These are phyloP conservation scores for Acipenser oxyrinchus DNA, from an alignment of 2,797 vertebrate genomes.

Conservation along the genomic window DNA sequence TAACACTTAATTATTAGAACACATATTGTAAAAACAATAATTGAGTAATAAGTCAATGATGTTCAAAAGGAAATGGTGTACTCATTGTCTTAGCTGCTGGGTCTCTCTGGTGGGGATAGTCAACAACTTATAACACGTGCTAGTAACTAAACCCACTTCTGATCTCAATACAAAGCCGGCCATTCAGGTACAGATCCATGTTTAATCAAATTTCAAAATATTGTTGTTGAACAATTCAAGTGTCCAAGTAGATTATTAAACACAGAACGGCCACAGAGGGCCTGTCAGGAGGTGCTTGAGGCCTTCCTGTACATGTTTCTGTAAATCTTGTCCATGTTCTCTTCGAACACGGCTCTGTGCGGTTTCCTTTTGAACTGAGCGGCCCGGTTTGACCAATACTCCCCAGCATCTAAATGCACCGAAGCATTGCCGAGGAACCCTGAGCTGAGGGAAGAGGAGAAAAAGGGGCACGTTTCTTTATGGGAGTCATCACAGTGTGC, in stretches of 20 bases:
- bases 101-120: no score
- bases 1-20: no score
- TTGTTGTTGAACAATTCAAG: neutral
- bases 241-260: neutral
- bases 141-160: neutral
- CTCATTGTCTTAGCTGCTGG: no score
- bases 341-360: constrained; percentile 67
- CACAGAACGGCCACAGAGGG: neutral
- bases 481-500: no score
- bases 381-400: constrained; percentile 51
- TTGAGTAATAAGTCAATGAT: no score
- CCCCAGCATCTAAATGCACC: constrained; percentile 47
- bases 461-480: neutral
- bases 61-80: no score
- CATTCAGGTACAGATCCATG: neutral
- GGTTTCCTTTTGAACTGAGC: constrained; percentile 55
- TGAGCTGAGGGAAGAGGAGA: constrained; percentile 37
- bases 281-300: constrained; percentile 28
- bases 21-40: no score
- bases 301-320: constrained; percentile 65
- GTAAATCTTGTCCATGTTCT: constrained; percentile 70
- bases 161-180: neutral
- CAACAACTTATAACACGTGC: no score
- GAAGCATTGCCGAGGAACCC: constrained; percentile 31
- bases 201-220: constrained; percentile 1